Percentiles rank a stretch among this genome's conserved stretches.
Conservation (phyloP, 2,797 vertebrate genomes). For the Clamator glandarius region DNA sequence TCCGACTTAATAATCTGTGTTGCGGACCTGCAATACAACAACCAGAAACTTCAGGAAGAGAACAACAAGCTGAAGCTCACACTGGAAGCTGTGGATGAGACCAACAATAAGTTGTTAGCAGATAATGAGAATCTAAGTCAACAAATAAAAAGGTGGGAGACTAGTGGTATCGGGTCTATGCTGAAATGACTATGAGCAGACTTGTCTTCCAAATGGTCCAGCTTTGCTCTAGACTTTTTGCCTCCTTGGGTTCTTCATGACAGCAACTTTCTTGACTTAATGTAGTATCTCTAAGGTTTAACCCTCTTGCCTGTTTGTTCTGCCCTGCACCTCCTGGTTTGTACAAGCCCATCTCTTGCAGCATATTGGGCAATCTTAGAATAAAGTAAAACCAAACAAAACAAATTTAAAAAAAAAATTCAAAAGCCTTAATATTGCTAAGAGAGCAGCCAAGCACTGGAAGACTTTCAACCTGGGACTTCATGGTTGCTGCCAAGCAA, state of each 20-base stretch:
- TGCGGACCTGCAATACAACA: conserved; percentile 88
- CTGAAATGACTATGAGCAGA: not conserved
- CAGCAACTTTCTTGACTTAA: not conserved
- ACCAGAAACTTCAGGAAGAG: conserved; percentile 89
- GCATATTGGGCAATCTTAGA: not conserved
- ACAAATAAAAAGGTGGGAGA: conserved; percentile 82
- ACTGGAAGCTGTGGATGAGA: conserved; percentile 86
- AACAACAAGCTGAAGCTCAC: conserved; percentile 83
- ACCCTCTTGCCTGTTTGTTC: not conserved
- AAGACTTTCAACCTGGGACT: not conserved
- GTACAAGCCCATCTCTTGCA: not conserved
- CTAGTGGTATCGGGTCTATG: not conserved
- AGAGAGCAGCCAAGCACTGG: not conserved
- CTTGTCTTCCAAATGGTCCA: not conserved
- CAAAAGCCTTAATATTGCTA: not conserved
- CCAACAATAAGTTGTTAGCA: conserved; percentile 83
- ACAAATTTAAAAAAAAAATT: not conserved
- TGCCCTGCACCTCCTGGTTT: not conserved
- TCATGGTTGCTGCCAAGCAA: not conserved
- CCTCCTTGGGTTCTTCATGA: fast-evolving
- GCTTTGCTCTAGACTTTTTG: not conserved
- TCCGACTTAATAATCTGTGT: conserved; percentile 88
- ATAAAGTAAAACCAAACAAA: not conserved
- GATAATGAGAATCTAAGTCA: conserved; percentile 81
- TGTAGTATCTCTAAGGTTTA: not conserved